Conservation (phyloP, 2,888 invertebrate species). For the Tinea trinotella region DNA sequence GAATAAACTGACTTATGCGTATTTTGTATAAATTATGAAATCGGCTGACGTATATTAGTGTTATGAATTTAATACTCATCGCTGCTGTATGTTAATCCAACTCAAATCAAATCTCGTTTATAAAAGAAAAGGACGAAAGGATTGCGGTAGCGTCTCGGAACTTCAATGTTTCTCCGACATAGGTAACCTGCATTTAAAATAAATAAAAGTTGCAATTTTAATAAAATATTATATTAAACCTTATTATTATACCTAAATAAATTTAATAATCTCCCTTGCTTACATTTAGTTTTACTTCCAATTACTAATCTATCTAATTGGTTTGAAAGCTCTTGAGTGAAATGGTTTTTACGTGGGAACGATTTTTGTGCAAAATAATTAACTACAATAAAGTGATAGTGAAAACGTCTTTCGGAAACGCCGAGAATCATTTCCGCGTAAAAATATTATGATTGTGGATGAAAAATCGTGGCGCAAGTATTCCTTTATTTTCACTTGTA, state of each 20-base stretch:
- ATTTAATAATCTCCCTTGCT: background rate
- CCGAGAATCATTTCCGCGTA: constrained; percentile 74
- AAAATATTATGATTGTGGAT: constrained; percentile 72
- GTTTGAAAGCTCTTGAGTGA: constrained; percentile 73
- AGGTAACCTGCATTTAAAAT: background rate
- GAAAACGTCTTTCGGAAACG: constrained; percentile 64
- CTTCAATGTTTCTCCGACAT: background rate
- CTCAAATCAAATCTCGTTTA: too few relatives aligned
- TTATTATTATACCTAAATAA: background rate
- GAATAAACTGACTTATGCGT: too few relatives aligned
- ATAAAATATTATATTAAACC: background rate
- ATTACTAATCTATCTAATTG: constrained; percentile 32
- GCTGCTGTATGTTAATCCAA: too few relatives aligned
- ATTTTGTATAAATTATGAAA: too few relatives aligned
- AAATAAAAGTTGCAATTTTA: background rate
- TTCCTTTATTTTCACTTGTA: constrained; percentile 27
- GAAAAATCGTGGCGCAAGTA: constrained; percentile 71
- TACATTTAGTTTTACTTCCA: constrained; percentile 12
- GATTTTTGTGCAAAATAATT: constrained; percentile 63
- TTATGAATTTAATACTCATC: too few relatives aligned
- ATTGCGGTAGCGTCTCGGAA: background rate
- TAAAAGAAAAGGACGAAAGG: background rate
- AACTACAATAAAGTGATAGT: constrained; percentile 58
- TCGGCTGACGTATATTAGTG: too few relatives aligned
- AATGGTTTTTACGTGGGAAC: constrained; percentile 74